phyloP scores from a whole-genome alignment of 2,888 invertebrate species.

The Megamerina dolium region DNA sequence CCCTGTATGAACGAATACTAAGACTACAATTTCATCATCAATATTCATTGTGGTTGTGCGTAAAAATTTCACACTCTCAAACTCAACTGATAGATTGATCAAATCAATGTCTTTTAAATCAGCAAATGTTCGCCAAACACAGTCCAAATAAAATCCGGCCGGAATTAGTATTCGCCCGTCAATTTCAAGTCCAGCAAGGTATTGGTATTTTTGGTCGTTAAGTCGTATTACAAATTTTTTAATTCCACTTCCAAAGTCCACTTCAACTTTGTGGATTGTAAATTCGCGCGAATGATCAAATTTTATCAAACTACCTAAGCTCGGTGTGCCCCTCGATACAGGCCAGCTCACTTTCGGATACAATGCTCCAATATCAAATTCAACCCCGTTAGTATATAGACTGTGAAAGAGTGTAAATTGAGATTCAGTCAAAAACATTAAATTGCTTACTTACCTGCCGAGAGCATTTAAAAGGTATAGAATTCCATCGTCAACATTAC shows the following conservation, averaged over 20 bases:
- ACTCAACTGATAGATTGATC: slow-evolving; percentile 69
- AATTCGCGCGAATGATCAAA: slow-evolving; percentile 84
- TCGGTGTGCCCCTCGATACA: slow-evolving; percentile 79
- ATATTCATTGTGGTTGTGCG: slow-evolving; percentile 77
- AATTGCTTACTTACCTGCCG: slow-evolving; percentile 47
- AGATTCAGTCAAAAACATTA: neutral
- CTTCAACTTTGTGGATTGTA: slow-evolving; percentile 64
- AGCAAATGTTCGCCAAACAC: slow-evolving; percentile 74
- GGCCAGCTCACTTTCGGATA: slow-evolving; percentile 74
- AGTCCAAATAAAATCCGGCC: slow-evolving; percentile 73
- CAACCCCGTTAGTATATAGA: slow-evolving; percentile 70
- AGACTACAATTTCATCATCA: slow-evolving; percentile 53
- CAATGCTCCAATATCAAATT: slow-evolving; percentile 66
- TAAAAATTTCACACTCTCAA: slow-evolving; percentile 78
- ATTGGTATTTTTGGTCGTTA: slow-evolving; percentile 63
- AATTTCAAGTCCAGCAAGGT: slow-evolving; percentile 72
- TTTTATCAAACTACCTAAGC: slow-evolving; percentile 71
- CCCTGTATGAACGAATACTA: slow-evolving; percentile 57
- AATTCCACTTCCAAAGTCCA: slow-evolving; percentile 65
- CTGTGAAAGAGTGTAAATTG: slow-evolving; percentile 49
- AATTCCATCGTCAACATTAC: slow-evolving; percentile 52
- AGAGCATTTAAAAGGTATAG: slow-evolving; percentile 47
- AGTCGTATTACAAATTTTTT: slow-evolving; percentile 57
- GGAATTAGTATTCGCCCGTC: slow-evolving; percentile 70
- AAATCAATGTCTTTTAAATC: slow-evolving; percentile 60